Evolutionary conservation across 1,140 invertebrate genomes (phyloP), one percentile per base, ranked within the genome.

Genomic region (Drosophila setifemur): DNA sequence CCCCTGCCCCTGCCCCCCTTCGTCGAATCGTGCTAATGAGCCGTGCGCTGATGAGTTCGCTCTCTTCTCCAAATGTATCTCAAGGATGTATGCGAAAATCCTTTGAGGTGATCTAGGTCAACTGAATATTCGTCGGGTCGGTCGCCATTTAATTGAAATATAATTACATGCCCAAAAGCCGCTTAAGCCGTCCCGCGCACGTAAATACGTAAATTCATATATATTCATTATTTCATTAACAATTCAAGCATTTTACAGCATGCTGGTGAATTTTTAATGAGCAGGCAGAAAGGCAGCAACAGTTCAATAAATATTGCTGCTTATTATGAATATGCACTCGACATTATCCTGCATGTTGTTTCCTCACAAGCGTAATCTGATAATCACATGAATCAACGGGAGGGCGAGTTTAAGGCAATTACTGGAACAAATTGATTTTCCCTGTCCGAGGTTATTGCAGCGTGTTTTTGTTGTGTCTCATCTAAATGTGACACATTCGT

Each of bases 11-110:
- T 9, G 6, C 25, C 4, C 23, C 25, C 9, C 8, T 18, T 14
- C 3, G 14, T 16, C 3, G 53, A 39, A 61, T 66, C 61, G 79
- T 71, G 79, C 61, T 85, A 81, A 85, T 86, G 81, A 79, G 70
- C 70, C 81, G 43, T 79, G 44, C 52, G 71, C 53, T 63, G 70
- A 79, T 67, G 58, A 64, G 68, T 69, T 55, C 42, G 45, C 53
- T 55, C 57, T 50, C 45, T 53, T 33, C 45, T 11, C 8, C 28
- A 11, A 25, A 29, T 31, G 43, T 53, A 50, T 39, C 6, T n/a
- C 7, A 8, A 48, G 69, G 42, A 35, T 42, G 39, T 43, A 40
- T 19, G n/a, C n/a, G n/a, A n/a, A n/a, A n/a, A 26, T 48, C 21
- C 31, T 43, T 19, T 29, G 18, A 54, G 55, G 55, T 52, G 57